Conservation (phyloP, 2,797 vertebrate species). For the Trichosurus vulpecula region DNA sequence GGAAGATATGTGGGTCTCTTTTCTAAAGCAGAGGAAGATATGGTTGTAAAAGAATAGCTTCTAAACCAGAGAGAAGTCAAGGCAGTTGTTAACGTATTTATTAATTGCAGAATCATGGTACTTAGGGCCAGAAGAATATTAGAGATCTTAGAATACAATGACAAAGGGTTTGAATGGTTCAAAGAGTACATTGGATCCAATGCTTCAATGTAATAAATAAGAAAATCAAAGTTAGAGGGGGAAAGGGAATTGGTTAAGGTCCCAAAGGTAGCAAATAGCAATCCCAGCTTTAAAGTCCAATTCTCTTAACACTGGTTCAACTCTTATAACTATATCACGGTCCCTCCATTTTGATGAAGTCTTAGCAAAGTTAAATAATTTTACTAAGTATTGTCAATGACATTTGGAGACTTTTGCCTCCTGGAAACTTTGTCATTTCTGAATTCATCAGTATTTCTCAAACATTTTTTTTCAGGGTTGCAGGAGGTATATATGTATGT, state of each 20-base stretch:
- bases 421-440: neutral
- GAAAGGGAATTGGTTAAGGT: neutral
- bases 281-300: neutral
- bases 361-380: neutral
- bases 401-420: neutral
- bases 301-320: neutral
- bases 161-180: neutral
- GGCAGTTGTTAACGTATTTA: neutral
- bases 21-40: neutral
- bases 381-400: neutral
- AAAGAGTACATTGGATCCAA: neutral
- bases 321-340: neutral
- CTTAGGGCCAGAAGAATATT: neutral
- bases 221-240: neutral
- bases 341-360: neutral
- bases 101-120: neutral
- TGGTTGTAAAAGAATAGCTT: neutral
- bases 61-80: neutral
- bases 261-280: neutral
- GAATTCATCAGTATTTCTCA: neutral
- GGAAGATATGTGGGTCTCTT: neutral
- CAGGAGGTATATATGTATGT: neutral
- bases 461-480: neutral
- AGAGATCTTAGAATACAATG: neutral
- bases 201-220: neutral